Evolutionary conservation across 2,888 invertebrate species (phyloP).

Genomic region (Nezara viridula): DNA sequence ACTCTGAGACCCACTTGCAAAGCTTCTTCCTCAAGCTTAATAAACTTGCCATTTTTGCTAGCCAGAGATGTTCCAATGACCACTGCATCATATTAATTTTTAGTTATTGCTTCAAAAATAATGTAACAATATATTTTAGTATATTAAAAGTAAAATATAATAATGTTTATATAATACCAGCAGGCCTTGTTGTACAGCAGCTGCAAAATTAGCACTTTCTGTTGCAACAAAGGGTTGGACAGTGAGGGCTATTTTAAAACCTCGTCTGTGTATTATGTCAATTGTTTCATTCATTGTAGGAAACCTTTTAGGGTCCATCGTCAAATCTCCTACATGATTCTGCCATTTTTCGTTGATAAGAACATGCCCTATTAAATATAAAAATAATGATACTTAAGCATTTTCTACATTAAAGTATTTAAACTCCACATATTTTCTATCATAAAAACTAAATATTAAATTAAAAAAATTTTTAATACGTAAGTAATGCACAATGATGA

Average conservation of each 20-base stretch:
- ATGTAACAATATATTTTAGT: not conserved
- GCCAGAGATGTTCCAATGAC: no score
- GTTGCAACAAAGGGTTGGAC: conserved; percentile 92
- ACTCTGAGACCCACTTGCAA: no score
- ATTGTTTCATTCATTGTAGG: conserved; percentile 83
- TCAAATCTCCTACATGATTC: conserved; percentile 78
- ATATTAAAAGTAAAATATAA: not conserved
- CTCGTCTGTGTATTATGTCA: conserved; percentile 84
- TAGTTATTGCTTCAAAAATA: not conserved
- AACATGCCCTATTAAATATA: conserved; percentile 67
- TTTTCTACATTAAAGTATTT: not conserved
- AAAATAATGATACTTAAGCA: not conserved
- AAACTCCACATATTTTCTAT: no score
- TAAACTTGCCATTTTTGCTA: no score
- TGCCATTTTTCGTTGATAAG: conserved; percentile 69
- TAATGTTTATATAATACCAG: conserved; percentile 71
- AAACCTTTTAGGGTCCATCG: conserved; percentile 84
- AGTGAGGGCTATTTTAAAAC: conserved; percentile 89
- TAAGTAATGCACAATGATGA: no score
- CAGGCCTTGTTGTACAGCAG: conserved; percentile 81
- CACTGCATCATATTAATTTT: no score
- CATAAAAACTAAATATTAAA: no score
- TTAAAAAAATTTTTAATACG: no score
- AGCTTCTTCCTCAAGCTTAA: no score
- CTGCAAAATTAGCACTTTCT: conserved; percentile 85